Conservation (phyloP, 2,797 vertebrate species). For the Scolopax bukidnonensis region DNA sequence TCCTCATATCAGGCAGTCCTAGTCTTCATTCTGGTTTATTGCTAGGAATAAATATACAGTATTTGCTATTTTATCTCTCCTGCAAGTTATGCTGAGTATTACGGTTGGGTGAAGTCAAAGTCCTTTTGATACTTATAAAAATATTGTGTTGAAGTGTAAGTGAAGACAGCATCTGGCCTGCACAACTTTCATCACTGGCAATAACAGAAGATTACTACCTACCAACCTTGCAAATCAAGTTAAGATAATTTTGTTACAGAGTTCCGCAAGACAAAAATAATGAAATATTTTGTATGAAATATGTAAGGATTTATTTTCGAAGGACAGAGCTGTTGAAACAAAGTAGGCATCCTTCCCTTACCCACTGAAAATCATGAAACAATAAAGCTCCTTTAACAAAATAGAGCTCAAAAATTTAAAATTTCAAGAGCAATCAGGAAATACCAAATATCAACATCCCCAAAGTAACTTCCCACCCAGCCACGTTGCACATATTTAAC, state of each 20-base stretch:
- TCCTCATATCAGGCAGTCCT: neutral
- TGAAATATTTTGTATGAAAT: neutral
- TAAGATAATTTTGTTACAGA: neutral
- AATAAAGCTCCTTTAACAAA: neutral
- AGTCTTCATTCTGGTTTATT: neutral
- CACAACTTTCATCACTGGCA: neutral
- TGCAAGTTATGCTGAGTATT: neutral
- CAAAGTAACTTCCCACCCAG: neutral
- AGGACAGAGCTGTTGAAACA: neutral
- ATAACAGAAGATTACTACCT: conserved; percentile 26
- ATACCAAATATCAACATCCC: neutral
- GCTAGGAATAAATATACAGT: neutral
- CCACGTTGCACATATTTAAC: neutral
- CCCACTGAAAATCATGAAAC: neutral
- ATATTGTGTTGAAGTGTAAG: neutral
- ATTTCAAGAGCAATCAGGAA: conserved; percentile 11
- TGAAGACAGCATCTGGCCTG: conserved; percentile 13
- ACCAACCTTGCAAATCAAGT: conserved; percentile 11
- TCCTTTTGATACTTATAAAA: neutral
- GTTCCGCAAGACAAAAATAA: neutral
- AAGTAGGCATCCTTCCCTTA: neutral
- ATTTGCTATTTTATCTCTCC: neutral
- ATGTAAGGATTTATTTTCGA: neutral
- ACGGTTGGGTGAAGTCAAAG: neutral
- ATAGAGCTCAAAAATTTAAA: neutral